These are phyloP conservation scores for Nomada fucata DNA, from an alignment of 2,888 invertebrate species.

Conservation along the genomic window DNA sequence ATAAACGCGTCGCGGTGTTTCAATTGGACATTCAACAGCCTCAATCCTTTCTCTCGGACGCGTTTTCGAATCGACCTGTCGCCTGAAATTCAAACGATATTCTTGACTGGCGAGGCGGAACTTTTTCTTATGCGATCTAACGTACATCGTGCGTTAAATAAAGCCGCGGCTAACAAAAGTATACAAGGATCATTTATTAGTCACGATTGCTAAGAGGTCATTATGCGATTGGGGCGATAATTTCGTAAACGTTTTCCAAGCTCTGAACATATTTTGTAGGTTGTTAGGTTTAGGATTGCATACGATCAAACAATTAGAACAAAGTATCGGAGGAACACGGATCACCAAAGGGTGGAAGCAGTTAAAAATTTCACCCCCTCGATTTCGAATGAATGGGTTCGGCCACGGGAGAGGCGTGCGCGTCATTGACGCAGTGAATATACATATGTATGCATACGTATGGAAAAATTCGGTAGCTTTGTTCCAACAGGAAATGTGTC, in stretches of 20 bases:
- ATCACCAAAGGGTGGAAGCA: slow-evolving; percentile 28
- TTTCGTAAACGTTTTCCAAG: too few species aligned
- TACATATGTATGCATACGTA: slow-evolving; percentile 23
- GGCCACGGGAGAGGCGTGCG: slow-evolving; percentile 34
- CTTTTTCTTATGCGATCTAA: too few species aligned
- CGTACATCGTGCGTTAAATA: too few species aligned
- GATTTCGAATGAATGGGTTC: slow-evolving; percentile 1
- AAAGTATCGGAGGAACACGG: not conserved
- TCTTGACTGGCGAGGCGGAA: not conserved
- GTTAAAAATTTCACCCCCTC: slow-evolving; percentile 21
- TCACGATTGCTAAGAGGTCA: too few species aligned
- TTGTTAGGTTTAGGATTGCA: not conserved
- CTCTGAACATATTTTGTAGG: not conserved
- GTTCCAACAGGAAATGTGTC: slow-evolving; percentile 9
- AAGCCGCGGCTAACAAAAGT: too few species aligned
- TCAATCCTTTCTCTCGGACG: not conserved
- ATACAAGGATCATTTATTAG: too few species aligned
- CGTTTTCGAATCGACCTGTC: slow-evolving; percentile 5
- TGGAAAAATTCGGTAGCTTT: slow-evolving; percentile 55
- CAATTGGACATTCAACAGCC: slow-evolving; percentile 15
- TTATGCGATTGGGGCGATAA: too few species aligned
- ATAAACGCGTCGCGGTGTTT: not conserved
- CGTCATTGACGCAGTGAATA: slow-evolving; percentile 35
- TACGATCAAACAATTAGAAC: not conserved
- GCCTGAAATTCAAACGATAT: slow-evolving; percentile 1